Evolutionary conservation across 2,113 vertebrate genomes (phyloP).

Genomic region (Tenrec ecaudatus): DNA sequence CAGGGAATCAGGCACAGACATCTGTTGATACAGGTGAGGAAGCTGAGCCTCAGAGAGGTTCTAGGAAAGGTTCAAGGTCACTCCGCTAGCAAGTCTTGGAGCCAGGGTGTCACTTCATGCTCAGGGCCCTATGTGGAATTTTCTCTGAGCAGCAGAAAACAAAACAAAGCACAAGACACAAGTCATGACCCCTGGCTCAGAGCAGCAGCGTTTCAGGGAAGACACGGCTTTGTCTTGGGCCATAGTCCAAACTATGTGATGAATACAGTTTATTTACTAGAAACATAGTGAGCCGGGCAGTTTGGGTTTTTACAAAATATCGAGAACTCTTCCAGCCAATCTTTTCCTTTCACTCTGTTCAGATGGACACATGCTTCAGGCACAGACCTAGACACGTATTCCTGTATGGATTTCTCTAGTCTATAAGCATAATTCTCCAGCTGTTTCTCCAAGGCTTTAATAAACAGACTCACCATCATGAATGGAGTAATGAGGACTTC

Average conservation of each 20-base stretch:
- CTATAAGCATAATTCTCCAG: background rate
- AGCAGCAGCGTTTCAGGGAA: background rate
- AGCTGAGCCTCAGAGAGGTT: background rate
- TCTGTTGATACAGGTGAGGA: background rate
- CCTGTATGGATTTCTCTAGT: constrained; percentile 47
- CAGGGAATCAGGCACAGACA: background rate
- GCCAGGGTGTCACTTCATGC: background rate
- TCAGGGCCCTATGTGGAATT: background rate
- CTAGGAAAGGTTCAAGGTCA: background rate
- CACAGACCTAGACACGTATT: constrained; percentile 42
- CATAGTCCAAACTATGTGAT: background rate
- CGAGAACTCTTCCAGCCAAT: background rate
- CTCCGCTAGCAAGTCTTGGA: background rate
- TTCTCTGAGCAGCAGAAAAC: background rate
- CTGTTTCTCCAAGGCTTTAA: constrained; percentile 45
- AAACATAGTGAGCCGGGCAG: background rate
- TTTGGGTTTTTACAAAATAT: background rate
- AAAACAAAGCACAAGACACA: background rate
- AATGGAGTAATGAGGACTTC: background rate
- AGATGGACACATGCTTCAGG: constrained; percentile 8
- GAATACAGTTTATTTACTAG: constrained; percentile 18
- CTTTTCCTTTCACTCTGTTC: constrained; percentile 28
- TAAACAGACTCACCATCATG: constrained; percentile 21
- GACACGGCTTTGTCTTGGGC: background rate
- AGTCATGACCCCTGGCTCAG: background rate